Base-by-base conservation (phyloP, 2,888 invertebrate genomes). In the Amphipoea oculea region DNA sequence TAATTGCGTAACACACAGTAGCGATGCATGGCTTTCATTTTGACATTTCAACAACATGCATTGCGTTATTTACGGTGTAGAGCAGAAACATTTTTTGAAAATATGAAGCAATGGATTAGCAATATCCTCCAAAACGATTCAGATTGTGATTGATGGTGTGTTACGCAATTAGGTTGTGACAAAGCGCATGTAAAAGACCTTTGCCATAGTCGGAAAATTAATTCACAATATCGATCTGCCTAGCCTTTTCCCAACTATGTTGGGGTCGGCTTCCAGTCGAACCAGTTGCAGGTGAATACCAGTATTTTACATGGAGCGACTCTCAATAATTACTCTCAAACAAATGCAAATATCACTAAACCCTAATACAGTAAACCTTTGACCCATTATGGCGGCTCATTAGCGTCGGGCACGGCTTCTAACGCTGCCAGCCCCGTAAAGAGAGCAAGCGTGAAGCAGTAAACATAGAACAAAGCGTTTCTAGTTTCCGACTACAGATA, bases 401-500 rank as follows among this genome's bases (percentile, higher is more conserved):
- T 77, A 77, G 62, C 57, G 42, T 4, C 68, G 40, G 69, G 4
- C 40, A 48, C 45, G 36, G 62, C 54, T 51, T 62, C 60, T 54
- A 70, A 67, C 14, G 63, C 78, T 67, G 62, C 51, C 5, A 17
- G 45, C 36, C 65, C 60, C 40, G n/a, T 75, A 57, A 66, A 67
- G 17, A 23, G 0, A 71, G n/a, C 48, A 70, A 23, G 78, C 63
- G 78, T 86, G 70, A 86, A 78, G 57, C n/a, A 71, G 36, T 78
- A 45, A 86, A 78, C 51, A 42, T 63, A 76, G 67, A 83, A 83
- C 84, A 84, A 86, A 83, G 83, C 3, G 1, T 29, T 29, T 29
- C 29, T 29, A 29, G 29, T 29, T 66, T 60, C 83, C 20, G 51
- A 23, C 60, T n/a, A 17, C 73, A 71, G 73, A 86, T 77, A 71